Conservation (phyloP, 2,888 invertebrate genomes). For the Rotaria macrura region DNA sequence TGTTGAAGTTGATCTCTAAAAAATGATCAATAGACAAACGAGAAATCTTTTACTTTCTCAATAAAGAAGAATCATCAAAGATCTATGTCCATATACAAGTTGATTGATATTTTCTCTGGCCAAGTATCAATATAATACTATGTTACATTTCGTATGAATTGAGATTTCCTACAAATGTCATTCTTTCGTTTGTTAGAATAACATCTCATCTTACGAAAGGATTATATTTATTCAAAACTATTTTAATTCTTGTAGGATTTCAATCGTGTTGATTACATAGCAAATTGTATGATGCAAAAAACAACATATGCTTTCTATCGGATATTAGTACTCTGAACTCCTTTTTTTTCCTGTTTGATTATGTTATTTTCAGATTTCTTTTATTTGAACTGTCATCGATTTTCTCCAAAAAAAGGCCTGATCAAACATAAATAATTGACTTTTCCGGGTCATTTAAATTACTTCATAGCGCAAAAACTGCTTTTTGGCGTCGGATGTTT, state of each 20-base stretch:
- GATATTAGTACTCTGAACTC: not conserved
- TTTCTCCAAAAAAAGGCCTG: no score
- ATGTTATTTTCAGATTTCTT: not conserved
- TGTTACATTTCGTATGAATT: no score
- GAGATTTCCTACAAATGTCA: not conserved
- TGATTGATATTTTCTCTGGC: no score
- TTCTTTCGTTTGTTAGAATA: not conserved
- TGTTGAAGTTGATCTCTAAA: slow-evolving; percentile 1
- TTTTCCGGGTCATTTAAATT: not conserved
- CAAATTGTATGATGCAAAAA: not conserved
- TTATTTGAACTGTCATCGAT: not conserved
- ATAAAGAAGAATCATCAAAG: no score
- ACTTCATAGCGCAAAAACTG: no score
- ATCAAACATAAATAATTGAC: not conserved
- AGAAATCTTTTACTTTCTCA: not conserved
- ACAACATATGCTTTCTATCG: not conserved
- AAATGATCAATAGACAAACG: not conserved
- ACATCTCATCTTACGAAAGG: not conserved
- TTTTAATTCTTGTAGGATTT: not conserved
- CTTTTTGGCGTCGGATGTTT: no score
- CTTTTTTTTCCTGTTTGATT: not conserved
- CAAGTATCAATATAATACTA: no score
- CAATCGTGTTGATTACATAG: no score
- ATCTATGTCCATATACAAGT: no score
- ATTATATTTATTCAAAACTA: not conserved